These are phyloP conservation scores for Sclerurus mexicanus DNA, from an alignment of 2,113 vertebrate species.

Conservation along the genomic window DNA sequence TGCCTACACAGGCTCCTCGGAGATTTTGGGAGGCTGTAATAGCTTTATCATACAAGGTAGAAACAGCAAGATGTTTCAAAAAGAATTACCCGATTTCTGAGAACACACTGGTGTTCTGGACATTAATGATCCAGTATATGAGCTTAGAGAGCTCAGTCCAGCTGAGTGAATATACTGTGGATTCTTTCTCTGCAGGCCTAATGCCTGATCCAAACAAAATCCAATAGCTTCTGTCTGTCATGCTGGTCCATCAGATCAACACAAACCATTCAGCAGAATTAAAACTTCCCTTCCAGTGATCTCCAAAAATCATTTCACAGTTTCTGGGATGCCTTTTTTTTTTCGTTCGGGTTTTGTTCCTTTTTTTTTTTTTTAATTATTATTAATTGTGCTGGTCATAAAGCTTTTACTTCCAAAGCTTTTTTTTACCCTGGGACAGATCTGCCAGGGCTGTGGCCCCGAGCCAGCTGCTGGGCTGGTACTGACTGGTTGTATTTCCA, in stretches of 20 bases:
- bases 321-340: not conserved
- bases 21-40: not conserved
- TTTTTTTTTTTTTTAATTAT: too few species aligned
- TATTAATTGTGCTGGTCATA: not conserved
- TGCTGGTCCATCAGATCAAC: not conserved
- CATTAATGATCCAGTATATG: not conserved
- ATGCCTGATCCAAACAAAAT: not conserved
- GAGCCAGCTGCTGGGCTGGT: not conserved
- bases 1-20: not conserved
- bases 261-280: not conserved
- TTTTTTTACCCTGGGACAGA: not conserved
- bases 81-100: not conserved
- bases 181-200: not conserved
- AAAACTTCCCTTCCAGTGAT: not conserved
- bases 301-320: not conserved
- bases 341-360: not conserved
- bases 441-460: not conserved
- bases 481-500: conserved; percentile 21
- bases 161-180: not conserved
- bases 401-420: not conserved
- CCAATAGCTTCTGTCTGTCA: not conserved
- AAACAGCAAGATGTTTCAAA: not conserved
- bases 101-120: not conserved
- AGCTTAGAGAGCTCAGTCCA: not conserved
- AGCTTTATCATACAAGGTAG: not conserved